These are phyloP conservation scores for Parasteatoda tepidariorum DNA, from an alignment of 1,140 invertebrate genomes.

Conservation along the genomic window DNA sequence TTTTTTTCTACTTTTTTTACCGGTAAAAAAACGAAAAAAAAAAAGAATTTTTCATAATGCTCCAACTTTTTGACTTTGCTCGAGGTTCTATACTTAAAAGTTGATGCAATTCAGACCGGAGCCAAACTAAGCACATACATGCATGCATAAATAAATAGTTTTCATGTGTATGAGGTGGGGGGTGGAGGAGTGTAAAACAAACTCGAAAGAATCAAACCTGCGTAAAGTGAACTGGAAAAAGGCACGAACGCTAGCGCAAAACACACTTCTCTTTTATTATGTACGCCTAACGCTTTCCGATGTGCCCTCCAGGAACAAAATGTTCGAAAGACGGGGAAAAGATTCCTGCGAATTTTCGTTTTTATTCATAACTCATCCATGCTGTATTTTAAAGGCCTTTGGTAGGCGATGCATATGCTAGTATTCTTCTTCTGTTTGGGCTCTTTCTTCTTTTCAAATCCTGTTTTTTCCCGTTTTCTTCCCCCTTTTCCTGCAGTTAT, in stretches of 20 bases:
- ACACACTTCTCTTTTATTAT: constrained; percentile 27
- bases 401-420: neutral
- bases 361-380: constrained; percentile 12
- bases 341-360: constrained; percentile 4
- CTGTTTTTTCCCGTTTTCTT: neutral
- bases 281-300: constrained; percentile 42
- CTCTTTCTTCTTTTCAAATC: neutral
- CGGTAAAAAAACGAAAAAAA: no score
- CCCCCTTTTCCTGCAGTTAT: constrained; percentile 1
- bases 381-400: no score
- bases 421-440: neutral
- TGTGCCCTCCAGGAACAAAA: constrained; percentile 31
- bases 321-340: constrained; percentile 6
- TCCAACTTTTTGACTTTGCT: no score
- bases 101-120: no score
- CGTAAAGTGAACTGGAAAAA: constrained; percentile 39
- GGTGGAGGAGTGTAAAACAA: neutral
- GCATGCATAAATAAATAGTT: neutral
- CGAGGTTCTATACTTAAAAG: no score
- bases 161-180: neutral
- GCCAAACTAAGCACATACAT: no score
- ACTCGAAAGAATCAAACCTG: constrained; percentile 40
- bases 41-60: no score
- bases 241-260: constrained; percentile 20
- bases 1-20: no score